Base-by-base conservation (phyloP, 2,888 invertebrate genomes). In the Mimumesa dahlbomi region DNA sequence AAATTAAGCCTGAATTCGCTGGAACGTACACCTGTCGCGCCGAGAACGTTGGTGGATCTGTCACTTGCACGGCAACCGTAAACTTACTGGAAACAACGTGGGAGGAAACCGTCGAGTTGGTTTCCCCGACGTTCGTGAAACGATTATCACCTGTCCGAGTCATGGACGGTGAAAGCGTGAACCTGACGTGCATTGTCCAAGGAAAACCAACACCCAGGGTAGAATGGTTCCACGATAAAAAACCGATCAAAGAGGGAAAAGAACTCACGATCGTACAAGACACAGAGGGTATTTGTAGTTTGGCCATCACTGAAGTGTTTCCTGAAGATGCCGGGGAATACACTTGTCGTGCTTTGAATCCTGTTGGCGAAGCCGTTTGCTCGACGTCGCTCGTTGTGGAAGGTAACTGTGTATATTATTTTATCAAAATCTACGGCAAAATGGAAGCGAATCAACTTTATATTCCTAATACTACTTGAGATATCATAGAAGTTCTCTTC, bases 311-410 rank as follows among this genome's bases (percentile, higher is more conserved):
- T 74, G 96, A 97, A 92, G 96, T 96, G 53, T 96, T 96, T 85
- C 96, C 96, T 11, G 97, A 97, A 92, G 96, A 97, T 91, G 93
- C 95, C 83, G 97, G 97, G 65, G 93, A 92, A 87, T 98, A 98
- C 88, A 93, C 93, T 66, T 97, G 97, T 89, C 92, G 92, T 83
- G 97, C 97, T 50, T 91, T 92, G 54, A 98, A 97, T 90, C 93
- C 94, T 83, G 93, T 94, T 82, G 98, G 98, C 79, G 94, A 94
- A 92, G 95, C 94, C 83, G 92, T 93, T 87, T 95, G 95, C 85
- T 93, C 94, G 87, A 93, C 95, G 85, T 91, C 93, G 75, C 93
- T 97, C 70, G 91, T 93, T 83, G 95, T 97, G 81, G 96, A 97
- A 94, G 95, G 95, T 96, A 93, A 61, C 46, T 43, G 21, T 48